These are phyloP conservation scores for Tribolium madens DNA, from an alignment of 1,140 invertebrate genomes.

Conservation along the genomic window DNA sequence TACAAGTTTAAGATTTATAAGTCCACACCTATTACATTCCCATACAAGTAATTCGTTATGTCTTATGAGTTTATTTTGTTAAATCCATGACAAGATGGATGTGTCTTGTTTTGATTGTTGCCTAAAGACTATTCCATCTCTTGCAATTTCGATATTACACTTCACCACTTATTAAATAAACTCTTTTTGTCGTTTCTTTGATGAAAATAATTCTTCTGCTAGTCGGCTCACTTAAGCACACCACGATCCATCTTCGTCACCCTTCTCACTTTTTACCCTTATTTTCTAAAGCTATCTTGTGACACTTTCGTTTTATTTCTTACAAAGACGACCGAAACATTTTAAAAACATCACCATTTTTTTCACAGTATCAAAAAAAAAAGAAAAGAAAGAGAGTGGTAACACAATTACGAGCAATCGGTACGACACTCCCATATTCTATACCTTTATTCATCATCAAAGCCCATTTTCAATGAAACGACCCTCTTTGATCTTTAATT, in stretches of 20 bases:
- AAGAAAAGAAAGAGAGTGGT: neutral
- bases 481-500: constrained; percentile 26
- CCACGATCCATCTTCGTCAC: neutral
- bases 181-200: neutral
- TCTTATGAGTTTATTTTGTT: neutral
- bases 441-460: constrained; percentile 27
- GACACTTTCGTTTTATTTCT: neutral
- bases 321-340: neutral
- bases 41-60: neutral
- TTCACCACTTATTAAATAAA: neutral
- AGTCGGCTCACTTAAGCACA: neutral
- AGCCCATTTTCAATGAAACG: constrained; percentile 14
- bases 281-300: neutral
- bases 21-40: neutral
- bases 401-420: constrained; percentile 16
- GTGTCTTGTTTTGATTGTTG: neutral
- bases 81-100: neutral
- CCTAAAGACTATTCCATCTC: neutral
- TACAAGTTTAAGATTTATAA: neutral
- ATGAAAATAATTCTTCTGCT: neutral
- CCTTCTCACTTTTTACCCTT: neutral
- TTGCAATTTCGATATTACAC: neutral
- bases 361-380: neutral
- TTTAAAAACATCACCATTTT: neutral
- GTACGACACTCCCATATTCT: neutral